These are phyloP conservation scores for Drosophila nigrodunni DNA, from an alignment of 1,140 invertebrate genomes.

Conservation along the genomic window DNA sequence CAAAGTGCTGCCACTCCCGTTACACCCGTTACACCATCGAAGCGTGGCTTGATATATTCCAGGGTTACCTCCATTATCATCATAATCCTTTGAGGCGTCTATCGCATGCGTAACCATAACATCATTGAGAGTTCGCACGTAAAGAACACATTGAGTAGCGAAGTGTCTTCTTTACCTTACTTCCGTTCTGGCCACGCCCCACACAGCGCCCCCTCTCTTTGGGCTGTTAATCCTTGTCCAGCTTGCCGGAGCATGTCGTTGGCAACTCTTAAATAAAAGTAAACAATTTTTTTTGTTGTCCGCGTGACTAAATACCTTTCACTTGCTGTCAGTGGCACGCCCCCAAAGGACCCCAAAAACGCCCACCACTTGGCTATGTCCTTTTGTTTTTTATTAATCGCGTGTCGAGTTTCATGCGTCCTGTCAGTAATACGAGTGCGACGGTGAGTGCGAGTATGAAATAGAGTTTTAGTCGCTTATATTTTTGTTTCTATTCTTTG, in stretches of 20 bases:
- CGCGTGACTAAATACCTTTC: conserved; percentile 82
- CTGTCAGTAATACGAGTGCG: conserved; percentile 60
- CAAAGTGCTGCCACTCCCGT: conserved; percentile 43
- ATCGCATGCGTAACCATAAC: conserved; percentile 40
- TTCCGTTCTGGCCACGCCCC: conserved; percentile 18
- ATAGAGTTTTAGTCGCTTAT: conserved; percentile 68
- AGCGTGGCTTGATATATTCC: conserved; percentile 32
- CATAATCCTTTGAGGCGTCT: conserved; percentile 61
- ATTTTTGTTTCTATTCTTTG: conserved; percentile 23
- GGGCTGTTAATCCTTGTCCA: conserved; percentile 63
- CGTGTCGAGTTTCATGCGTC: conserved; percentile 76
- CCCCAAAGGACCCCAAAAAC: conserved; percentile 15
- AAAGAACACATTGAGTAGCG: conserved; percentile 65
- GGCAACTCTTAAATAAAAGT: conserved; percentile 64
- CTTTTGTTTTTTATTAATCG: conserved; percentile 66
- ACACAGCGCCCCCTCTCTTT: conserved; percentile 1
- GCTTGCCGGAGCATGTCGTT: conserved; percentile 55
- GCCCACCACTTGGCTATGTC: conserved; percentile 39
- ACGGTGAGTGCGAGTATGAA: conserved; percentile 15
- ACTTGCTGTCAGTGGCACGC: conserved; percentile 71
- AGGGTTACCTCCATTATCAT: conserved; percentile 23
- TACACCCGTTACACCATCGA: conserved; percentile 14
- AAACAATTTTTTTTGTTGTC: conserved; percentile 69
- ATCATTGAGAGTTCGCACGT: conserved; percentile 73
- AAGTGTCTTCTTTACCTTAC: not conserved